Evolutionary conservation across 2,113 vertebrate species (phyloP), one percentile per base, ranked within the genome.

Genomic region (Cyanocitta stelleri): DNA sequence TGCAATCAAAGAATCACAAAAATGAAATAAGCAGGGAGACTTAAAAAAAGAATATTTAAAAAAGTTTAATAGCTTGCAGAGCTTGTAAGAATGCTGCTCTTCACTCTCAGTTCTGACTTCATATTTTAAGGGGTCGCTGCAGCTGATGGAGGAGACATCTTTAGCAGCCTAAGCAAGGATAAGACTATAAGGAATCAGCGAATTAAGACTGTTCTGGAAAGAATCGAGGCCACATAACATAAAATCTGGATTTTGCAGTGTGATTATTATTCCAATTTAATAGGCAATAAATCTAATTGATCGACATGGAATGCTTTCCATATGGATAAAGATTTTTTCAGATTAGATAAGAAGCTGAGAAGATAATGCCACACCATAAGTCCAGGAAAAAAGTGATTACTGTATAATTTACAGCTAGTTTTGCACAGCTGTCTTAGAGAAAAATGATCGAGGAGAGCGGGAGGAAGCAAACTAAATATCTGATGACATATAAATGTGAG

Each of bases 401-500:
- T 41, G 51, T 39, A 81, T 86, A 93, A 93, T 54, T 87, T 95
- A 68, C 59, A 87, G 58, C 77, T 62, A 85, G 75, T 77, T 93
- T 96, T 89, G 59, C 30, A 78, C 32, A 81, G 82, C 37, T 75
- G 24, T 83, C 89, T 88, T 43, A 80, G 85, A 93, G 80, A 95
- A 95, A 91, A 93, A 79, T 67, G 76, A 37, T 69, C 37, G 4
- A 39, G 51, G 69, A 59, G 62, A 59, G 26, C 6, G 19, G 54
- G 44, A 61, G 74, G 55, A 84, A 72, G 23, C 71, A 74, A 95
- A 8, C 63, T 43, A 95, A 95, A 74, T 93, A 91, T 83, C 90
- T 91, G 78, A 59, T 96, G 89, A 91, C 85, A 90, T 91, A 79
- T n/a, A 66, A 83, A 94, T 83, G 72, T 85, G 87, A 93, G 87